Percentiles rank a stretch among this genome's conserved stretches.
Evolutionary conservation across 2,888 invertebrate genomes (phyloP).

Genomic region (Watsonalla binaria): DNA sequence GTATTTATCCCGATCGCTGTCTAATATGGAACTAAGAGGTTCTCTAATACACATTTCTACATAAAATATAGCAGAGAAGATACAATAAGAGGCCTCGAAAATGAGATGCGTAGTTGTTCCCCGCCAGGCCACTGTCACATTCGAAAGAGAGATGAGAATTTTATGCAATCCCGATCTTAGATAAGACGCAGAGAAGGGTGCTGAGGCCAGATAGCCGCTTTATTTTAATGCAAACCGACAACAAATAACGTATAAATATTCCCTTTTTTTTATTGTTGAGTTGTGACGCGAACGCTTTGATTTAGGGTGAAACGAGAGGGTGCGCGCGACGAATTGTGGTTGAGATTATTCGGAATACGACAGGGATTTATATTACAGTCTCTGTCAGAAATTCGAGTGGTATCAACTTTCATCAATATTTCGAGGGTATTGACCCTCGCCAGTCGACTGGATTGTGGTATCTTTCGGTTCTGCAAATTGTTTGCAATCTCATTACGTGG

Average conservation of each 20-base stretch:
- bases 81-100: constrained; percentile 37
- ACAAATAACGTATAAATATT: constrained; percentile 77
- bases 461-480: constrained; percentile 26
- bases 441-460: constrained; percentile 9
- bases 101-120: constrained; percentile 61
- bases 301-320: constrained; percentile 65
- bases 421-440: constrained; percentile 39
- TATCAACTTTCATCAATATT: constrained; percentile 64
- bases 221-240: constrained; percentile 77
- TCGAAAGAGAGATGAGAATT: constrained; percentile 65
- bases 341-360: constrained; percentile 59
- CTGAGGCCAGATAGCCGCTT: constrained; percentile 68
- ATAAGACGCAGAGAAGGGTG: constrained; percentile 65
- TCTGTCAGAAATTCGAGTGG: constrained; percentile 51
- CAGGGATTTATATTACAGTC: constrained; percentile 62
- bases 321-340: constrained; percentile 67
- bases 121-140: constrained; percentile 56
- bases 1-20: constrained; percentile 6
- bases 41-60: constrained; percentile 21
- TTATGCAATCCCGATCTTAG: constrained; percentile 75
- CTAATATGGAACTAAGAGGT: constrained; percentile 17
- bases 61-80: constrained; percentile 29
- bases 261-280: constrained; percentile 67
- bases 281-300: constrained; percentile 69
- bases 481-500: constrained; percentile 23